Base-by-base conservation (phyloP, 2,888 invertebrate genomes). In the Drosophila parthenogenetica region DNA sequence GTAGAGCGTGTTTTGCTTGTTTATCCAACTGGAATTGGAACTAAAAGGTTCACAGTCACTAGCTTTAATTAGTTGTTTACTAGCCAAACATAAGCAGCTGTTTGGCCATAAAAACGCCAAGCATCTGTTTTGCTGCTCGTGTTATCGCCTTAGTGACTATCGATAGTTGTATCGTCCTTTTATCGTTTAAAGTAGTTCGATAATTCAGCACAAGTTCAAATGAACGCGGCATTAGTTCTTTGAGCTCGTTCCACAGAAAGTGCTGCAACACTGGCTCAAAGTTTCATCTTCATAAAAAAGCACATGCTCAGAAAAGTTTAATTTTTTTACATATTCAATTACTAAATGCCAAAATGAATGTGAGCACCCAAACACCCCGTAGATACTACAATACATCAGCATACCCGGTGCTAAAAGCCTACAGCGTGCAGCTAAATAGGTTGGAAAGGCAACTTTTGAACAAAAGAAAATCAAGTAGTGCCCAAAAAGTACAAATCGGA, bases 51-150 rank as follows among this genome's bases (percentile, higher is more conserved):
- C 13, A 22, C 39, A 29, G 49, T 29, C 43, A 17, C 16, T 13
- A 60, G 37, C 16, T 42, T 39, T 60, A 78, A 75, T 75, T 67
- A 58, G 45, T 67, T 60, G 58, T 40, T 48, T 62, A 72, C 61
- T 61, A 63, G 71, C 48, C 45, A 48, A 32, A 13, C 48, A 53
- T 61, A 49, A 57, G 17, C 61, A 72, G 55, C 16, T 29, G 48
- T 16, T 29, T 32, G 5, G 16, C 14, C 5, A 10, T 14, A 25
- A 46, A 25, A 25, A 14, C 10, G 46, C 10, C 25, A 46, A 25
- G 1, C 14, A 46, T 1, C 19, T 43, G 17, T 19, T 43, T 37
- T 35, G 11, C 3, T 35, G 13, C 11, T 11, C 11, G 35, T 35
- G 35, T 5, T 25, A 25, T 29, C 29, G 29, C 0, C 8, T 29